Evolutionary conservation across 2,888 invertebrate genomes (phyloP), one percentile per base, ranked within the genome.

Genomic region (Ischnura elegans): DNA sequence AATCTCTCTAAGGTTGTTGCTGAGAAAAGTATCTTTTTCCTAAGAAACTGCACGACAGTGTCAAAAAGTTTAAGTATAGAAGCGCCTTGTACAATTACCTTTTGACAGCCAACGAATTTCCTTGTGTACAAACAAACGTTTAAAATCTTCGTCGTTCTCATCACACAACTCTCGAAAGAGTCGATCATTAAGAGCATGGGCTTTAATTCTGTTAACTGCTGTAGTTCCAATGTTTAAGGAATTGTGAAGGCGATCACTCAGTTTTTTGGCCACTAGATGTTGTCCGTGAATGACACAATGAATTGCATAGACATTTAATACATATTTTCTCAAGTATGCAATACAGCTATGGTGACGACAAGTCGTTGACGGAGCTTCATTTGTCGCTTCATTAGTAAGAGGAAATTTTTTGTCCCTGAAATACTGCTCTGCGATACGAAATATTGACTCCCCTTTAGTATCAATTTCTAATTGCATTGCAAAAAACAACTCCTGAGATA

Each of bases 221-320:
- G 66, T 66, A 16, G 29, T 66, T 66, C n/a, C 66, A 66, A 29
- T 66, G 2, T 66, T n/a, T 66, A 66, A 66, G n/a, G 94, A 94
- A 85, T 93, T n/a, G 93, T 94, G 94, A 46, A 94, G 84, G 36
- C 94, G 93, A 94, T 94, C 94, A 94, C 94, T 95, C 87, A 94
- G 93, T 93, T 93, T 94, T 94, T 94, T 94, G 10, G 94, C 94
- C 94, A 94, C 94, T 86, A 94, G 93, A 94, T 94, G 94, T 94
- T 94, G 94, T 87, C 94, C 87, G 93, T 94, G 94, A 93, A 94
- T 94, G 45, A 94, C 94, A 94, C 94, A 94, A 94, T 94, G 94
- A 87, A 94, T 93, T 46, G 93, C 87, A 84, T 94, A 87, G 42
- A 94, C 93, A 87, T 87, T 8, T 47, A 13, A 13, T 47, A 47